phyloP scores from a whole-genome alignment of 1,140 invertebrate genomes.

The Brachionus calyciflorus region DNA sequence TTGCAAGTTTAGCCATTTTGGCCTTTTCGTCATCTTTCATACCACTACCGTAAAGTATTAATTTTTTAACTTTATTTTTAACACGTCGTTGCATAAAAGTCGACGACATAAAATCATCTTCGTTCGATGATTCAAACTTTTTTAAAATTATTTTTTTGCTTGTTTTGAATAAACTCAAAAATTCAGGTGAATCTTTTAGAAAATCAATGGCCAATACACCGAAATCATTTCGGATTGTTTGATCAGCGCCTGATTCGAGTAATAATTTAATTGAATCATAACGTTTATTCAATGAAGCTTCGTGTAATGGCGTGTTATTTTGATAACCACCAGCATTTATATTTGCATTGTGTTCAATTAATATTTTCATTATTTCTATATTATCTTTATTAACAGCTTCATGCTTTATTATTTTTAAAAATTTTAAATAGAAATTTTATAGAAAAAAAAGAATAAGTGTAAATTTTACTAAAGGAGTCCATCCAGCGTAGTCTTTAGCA shows the following conservation, averaged over 20 bases:
- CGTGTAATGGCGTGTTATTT: conserved; percentile 48
- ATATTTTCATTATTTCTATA: conserved; percentile 36
- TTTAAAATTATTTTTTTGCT: not conserved
- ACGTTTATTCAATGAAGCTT: conserved; percentile 47
- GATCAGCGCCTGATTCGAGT: conserved; percentile 46
- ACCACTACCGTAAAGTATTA: not conserved
- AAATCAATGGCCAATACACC: conserved; percentile 42
- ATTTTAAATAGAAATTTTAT: too few species aligned
- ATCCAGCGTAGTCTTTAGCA: conserved; percentile 41
- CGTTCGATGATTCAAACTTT: not conserved
- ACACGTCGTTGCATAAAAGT: not conserved
- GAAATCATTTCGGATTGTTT: conserved; percentile 47
- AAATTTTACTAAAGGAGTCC: conserved; percentile 25
- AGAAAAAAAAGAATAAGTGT: not conserved
- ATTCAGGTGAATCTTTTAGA: not conserved
- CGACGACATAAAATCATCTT: not conserved
- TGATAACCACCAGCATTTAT: conserved; percentile 47
- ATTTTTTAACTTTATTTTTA: not conserved
- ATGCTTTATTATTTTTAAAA: conserved; percentile 9
- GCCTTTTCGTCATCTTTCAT: conserved; percentile 37
- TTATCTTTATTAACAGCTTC: conserved; percentile 46
- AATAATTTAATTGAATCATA: conserved; percentile 43
- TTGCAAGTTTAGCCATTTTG: not conserved
- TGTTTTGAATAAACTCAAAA: conserved; percentile 16
- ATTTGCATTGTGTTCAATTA: conserved; percentile 45